Conservation (phyloP, 1,140 invertebrate species). For the Leptopilina boulardi region DNA sequence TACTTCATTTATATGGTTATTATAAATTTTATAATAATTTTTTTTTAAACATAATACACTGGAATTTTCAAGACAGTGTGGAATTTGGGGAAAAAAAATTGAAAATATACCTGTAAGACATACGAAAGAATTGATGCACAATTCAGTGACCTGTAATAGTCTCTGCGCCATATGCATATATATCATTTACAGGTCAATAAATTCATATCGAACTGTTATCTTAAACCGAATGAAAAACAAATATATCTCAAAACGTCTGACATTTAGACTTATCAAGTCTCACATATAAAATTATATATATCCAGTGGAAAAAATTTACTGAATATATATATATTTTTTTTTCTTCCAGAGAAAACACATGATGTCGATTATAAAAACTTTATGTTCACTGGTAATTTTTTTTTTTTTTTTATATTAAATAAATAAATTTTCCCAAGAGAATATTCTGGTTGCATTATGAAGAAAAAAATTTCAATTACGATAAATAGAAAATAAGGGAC, state of each 20-base stretch:
- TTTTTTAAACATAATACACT: too few species aligned
- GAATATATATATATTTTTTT: too few species aligned
- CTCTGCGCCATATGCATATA: conserved; percentile 10
- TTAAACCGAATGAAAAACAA: conserved; percentile 27
- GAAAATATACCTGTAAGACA: neutral
- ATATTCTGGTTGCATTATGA: too few species aligned
- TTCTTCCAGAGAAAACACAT: too few species aligned
- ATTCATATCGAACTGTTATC: conserved; percentile 21
- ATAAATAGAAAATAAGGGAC: neutral
- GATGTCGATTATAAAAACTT: too few species aligned
- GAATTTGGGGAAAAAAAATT: neutral
- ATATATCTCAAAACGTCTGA: conserved; percentile 26
- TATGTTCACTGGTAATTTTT: too few species aligned
- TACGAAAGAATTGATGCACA: neutral
- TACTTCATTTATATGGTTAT: too few species aligned
- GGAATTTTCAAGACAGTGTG: neutral
- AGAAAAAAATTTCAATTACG: neutral
- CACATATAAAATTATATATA: neutral
- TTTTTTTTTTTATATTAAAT: too few species aligned
- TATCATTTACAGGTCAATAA: conserved; percentile 33
- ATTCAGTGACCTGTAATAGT: conserved; percentile 14
- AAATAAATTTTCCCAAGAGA: too few species aligned
- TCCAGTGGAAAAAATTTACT: neutral
- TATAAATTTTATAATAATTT: too few species aligned
- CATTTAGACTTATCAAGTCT: conserved; percentile 18